Base-by-base conservation (phyloP, 92 coral and sea anemone genomes). In the Galaxea fascicularis region DNA sequence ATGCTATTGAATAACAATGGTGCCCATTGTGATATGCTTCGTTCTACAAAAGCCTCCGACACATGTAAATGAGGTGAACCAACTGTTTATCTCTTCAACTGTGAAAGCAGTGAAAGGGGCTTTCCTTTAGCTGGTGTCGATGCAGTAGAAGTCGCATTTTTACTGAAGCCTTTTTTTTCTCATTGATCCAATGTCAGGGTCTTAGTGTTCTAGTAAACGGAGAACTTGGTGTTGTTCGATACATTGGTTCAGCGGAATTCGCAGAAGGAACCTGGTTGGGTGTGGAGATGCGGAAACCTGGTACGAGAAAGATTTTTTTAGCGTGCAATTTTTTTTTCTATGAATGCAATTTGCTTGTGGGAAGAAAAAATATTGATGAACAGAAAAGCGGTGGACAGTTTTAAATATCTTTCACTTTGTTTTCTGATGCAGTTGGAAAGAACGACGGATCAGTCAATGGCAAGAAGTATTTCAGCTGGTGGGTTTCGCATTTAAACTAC, bases 251-350 rank as follows among this genome's bases (percentile, higher is more conserved):
- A 65, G 93, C 93, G 76, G 95, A 88, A 31, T 95, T 95, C 71
- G 95, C 97, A 49, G 94, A 93, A 60, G 98, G 98, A 58, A 69
- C 87, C 31, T 95, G 98, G 98, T 86, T 95, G 51, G 98, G 98
- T 35, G 93, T 95, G 18, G 98, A 95, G 76, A 93, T 95, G 93
- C 86, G 97, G 80, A 95, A 95, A 68, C 96, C 96, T 62, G 98
- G 98, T 95, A 76, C 35, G 81, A 51, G 25, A 27, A 4, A 0
- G 21, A 79, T 28, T 3, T 29, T 10, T 1, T 13, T 22, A 35
- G 15, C 54, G 54, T 14, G 13, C 54, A 0, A 49, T 0, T 0
- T 49, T 49, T 46, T 49, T 49, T 10, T 49, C 17, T 10, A 14
- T 49, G 54, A 35, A 35, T 35, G 41, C 41, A 35, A 6, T 35